phyloP scores from a whole-genome alignment of 2,113 vertebrate genomes.

The Probosciger aterrimus region DNA sequence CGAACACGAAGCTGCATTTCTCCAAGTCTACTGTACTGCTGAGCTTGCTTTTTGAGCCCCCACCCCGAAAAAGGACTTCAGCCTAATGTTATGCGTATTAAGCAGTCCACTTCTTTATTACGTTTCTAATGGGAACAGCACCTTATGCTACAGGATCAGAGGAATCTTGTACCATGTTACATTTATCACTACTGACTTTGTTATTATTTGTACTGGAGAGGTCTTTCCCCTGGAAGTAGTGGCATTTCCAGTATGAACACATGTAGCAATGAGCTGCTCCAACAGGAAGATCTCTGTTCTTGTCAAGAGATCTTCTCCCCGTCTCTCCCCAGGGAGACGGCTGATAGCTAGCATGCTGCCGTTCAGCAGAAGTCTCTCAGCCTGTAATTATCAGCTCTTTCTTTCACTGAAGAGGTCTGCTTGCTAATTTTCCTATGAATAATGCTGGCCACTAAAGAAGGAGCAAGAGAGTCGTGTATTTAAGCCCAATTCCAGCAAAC shows the following conservation, averaged over 20 bases:
- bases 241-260: not conserved
- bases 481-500: not conserved
- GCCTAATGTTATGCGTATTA: not conserved
- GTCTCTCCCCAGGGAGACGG: not conserved
- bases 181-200: not conserved
- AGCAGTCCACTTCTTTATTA: not conserved
- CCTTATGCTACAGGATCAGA: accelerated
- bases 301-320: not conserved
- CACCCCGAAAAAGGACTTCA: not conserved
- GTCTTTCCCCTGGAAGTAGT: not conserved
- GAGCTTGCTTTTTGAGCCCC: not conserved
- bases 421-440: not conserved
- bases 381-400: not conserved
- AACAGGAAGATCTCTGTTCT: not conserved
- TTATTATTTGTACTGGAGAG: not conserved
- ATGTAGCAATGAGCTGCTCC: not conserved
- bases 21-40: not conserved
- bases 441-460: not conserved
- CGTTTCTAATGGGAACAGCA: not conserved
- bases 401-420: not conserved
- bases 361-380: not conserved
- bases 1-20: not conserved
- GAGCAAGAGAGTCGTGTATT: not conserved
- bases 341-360: not conserved
- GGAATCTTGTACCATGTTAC: not conserved